A percentile compares a stretch with the other conserved stretches of the same genome.
Evolutionary conservation across 2,888 invertebrate species (phyloP).

Genomic region (Falcaria lacertinaria): DNA sequence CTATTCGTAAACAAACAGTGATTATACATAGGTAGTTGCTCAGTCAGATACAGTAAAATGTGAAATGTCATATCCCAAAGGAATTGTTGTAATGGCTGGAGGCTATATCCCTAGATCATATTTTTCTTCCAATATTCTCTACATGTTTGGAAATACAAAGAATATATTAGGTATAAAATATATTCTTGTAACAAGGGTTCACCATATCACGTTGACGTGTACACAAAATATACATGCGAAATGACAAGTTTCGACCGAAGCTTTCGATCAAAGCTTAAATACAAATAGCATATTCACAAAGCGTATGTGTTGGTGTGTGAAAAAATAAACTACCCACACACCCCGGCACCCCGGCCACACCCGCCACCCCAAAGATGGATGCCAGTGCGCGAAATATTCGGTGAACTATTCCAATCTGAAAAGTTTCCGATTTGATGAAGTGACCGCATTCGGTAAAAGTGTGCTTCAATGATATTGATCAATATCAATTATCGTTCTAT

Average conservation of each 20-base stretch:
- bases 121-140: no score
- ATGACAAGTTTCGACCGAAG: slow-evolving; percentile 4
- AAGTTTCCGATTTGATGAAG: slow-evolving; percentile 63
- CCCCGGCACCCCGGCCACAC: slow-evolving; percentile 29
- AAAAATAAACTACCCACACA: slow-evolving; percentile 44
- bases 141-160: no score
- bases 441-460: slow-evolving; percentile 54
- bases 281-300: slow-evolving; percentile 53
- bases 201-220: neutral
- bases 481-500: neutral
- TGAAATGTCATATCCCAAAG: no score
- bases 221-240: neutral
- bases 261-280: slow-evolving; percentile 37
- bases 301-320: slow-evolving; percentile 47
- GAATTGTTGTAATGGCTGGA: no score
- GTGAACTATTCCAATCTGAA: slow-evolving; percentile 74
- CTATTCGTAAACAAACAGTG: no score
- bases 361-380: slow-evolving; percentile 62
- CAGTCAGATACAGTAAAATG: no score
- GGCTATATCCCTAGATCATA: no score
- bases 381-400: slow-evolving; percentile 61
- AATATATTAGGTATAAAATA: no score
- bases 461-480: slow-evolving; percentile 39
- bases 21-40: no score
- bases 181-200: neutral